Conservation (phyloP, 2,888 invertebrate genomes). For the Rambutsinella grinnellia region DNA sequence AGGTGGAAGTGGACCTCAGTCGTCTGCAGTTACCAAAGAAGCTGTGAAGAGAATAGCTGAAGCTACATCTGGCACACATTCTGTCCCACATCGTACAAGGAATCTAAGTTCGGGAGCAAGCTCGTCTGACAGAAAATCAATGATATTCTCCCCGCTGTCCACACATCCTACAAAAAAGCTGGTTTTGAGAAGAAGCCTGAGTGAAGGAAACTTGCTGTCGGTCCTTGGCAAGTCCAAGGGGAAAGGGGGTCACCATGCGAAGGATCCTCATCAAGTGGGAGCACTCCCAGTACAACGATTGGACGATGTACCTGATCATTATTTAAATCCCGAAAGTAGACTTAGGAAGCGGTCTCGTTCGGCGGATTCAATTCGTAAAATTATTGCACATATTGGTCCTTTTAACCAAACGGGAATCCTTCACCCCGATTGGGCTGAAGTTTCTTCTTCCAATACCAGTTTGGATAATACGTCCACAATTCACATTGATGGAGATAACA, state of each 20-base stretch:
- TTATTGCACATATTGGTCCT: constrained; percentile 52
- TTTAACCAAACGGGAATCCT: constrained; percentile 38
- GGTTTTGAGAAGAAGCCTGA: constrained; percentile 63
- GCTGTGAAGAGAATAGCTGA: constrained; percentile 53
- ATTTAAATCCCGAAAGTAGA: constrained; percentile 45
- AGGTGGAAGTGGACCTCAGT: constrained; percentile 27
- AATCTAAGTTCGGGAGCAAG: constrained; percentile 65
- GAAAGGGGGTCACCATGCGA: constrained; percentile 3
- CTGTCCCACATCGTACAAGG: constrained; percentile 55
- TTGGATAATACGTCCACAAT: constrained; percentile 61
- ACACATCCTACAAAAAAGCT: constrained; percentile 54
- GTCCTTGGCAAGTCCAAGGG: constrained; percentile 14
- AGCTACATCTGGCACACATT: constrained; percentile 21
- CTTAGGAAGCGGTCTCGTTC: constrained; percentile 57
- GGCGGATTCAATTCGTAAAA: constrained; percentile 57
- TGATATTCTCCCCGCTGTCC: constrained; percentile 52
- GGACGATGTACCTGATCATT: constrained; percentile 27
- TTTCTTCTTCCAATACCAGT: constrained; percentile 62
- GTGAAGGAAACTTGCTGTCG: constrained; percentile 64
- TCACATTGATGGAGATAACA: constrained; percentile 59
- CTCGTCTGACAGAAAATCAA: constrained; percentile 61
- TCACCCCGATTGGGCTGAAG: constrained; percentile 61
- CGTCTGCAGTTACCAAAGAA: constrained; percentile 46
- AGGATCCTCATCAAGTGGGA: constrained; percentile 17
- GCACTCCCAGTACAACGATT: neutral